Percentiles rank a stretch among this genome's conserved stretches.
phyloP scores from a whole-genome alignment of 1,140 invertebrate species.

The Sitophilus oryzae region DNA sequence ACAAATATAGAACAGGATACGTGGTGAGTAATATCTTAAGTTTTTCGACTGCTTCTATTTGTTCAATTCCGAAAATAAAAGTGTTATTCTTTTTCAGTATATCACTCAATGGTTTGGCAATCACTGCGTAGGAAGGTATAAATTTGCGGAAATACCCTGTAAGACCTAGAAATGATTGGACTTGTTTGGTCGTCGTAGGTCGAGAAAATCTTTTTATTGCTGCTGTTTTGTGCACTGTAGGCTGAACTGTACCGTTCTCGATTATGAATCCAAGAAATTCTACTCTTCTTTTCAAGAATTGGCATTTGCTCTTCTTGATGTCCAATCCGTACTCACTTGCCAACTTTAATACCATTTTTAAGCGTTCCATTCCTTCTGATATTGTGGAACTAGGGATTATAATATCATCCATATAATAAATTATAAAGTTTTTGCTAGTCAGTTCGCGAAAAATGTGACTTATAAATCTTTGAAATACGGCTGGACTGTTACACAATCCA shows the following conservation, averaged over 20 bases:
- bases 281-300: slow-evolving; percentile 21
- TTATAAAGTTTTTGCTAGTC: slow-evolving; percentile 27
- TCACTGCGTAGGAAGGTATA: slow-evolving; percentile 30
- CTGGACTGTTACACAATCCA: no score
- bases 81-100: slow-evolving; percentile 18
- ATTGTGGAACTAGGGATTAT: slow-evolving; percentile 26
- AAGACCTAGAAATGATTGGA: slow-evolving; percentile 38
- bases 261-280: slow-evolving; percentile 19
- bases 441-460: slow-evolving; percentile 32
- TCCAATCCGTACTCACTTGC: slow-evolving; percentile 38
- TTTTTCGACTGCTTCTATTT: slow-evolving; percentile 25
- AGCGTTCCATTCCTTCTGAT: slow-evolving; percentile 21
- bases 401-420: slow-evolving; percentile 29
- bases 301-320: slow-evolving; percentile 39
- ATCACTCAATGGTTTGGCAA: slow-evolving; percentile 34
- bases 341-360: slow-evolving; percentile 24
- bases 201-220: slow-evolving; percentile 36
- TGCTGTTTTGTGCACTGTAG: slow-evolving; percentile 36
- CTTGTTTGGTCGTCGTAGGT: slow-evolving; percentile 33
- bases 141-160: slow-evolving; percentile 40
- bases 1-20: slow-evolving; percentile 39
- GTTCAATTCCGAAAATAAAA: slow-evolving; percentile 18
- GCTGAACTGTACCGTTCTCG: slow-evolving; percentile 22
- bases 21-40: slow-evolving; percentile 18
- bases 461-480: slow-evolving; percentile 24